Base-by-base conservation (phyloP, 2,113 vertebrate genomes). In the Silurus asotus region DNA sequence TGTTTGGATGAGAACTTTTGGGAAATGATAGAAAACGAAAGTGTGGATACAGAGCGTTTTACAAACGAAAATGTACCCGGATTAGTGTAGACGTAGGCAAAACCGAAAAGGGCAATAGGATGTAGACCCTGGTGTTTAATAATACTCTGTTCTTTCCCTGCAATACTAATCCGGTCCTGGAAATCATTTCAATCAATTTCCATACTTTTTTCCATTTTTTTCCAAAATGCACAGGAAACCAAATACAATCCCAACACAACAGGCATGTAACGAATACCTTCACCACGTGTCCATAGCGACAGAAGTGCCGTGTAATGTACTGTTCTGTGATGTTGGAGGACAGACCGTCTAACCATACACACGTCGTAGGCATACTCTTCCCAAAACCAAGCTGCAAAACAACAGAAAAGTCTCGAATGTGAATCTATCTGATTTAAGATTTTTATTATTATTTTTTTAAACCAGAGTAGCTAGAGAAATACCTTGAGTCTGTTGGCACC, bases 301-400 rank as follows among this genome's bases (percentile, higher is more conserved):
- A 99, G 94, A 99, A 99, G 90, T 99, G 98, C 23, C 98, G 93
- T 0, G 97, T 98, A 91, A 99, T 95, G 93, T 98, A 99, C 90
- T 99, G 98, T 91, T 99, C 98, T 17, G 98, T 99, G 85, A 99
- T 96, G 76, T 96, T 99, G 74, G 97, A 94, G 65, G 97, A 96
- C 86, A 99, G 95, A n/a, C 98, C 98, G 61, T 99, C 98, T 65
- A 99, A 92, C 98, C 98, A 99, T 88, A 99, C 97, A 15, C 98
- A 99, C 70, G 98, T 98, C 56, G 98, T 99, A 25, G 98, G 98
- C 97, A 99, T 99, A 93, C 98, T 99, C 93, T 99, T 99, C 87
- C 98, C 98, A 95, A 99, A 99, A 9, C 98, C 98, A 92, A 99
- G 96, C 98, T 99, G 92, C 85, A 93, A 77, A 72, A 58, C 28